phyloP scores from a whole-genome alignment of 2,888 invertebrate species.

The Parthenolecanium corni region DNA sequence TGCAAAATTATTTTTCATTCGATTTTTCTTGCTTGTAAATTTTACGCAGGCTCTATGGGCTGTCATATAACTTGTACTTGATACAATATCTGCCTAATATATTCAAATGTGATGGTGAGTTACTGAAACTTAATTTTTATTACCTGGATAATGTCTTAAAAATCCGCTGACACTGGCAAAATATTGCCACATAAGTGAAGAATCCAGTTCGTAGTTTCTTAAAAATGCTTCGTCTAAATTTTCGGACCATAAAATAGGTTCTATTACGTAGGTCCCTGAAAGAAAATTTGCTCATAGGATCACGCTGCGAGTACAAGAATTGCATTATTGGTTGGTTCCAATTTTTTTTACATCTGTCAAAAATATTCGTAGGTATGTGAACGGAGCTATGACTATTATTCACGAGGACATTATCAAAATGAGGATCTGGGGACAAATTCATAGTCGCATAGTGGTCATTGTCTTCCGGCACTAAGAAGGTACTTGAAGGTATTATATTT shows the following conservation, averaged over 20 bases:
- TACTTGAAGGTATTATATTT: constrained; percentile 34
- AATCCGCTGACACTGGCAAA: constrained; percentile 91
- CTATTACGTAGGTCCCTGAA: constrained; percentile 41
- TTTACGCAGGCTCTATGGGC: too few relatives aligned
- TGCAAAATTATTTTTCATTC: too few relatives aligned
- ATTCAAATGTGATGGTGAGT: too few relatives aligned
- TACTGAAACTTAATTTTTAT: constrained; percentile 26
- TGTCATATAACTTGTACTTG: too few relatives aligned
- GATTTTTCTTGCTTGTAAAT: too few relatives aligned
- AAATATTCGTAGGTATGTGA: constrained; percentile 90
- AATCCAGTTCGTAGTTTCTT: constrained; percentile 76
- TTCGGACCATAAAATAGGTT: constrained; percentile 85
- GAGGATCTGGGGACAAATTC: constrained; percentile 37
- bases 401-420: constrained; percentile 73
- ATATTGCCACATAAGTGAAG: constrained; percentile 91
- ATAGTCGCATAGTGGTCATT: background rate
- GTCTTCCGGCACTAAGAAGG: background rate
- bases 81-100: too few relatives aligned
- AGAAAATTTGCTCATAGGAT: background rate
- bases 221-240: constrained; percentile 68
- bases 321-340: background rate
- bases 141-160: constrained; percentile 78
- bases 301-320: background rate
- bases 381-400: constrained; percentile 72
- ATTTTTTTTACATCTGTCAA: constrained; percentile 54